Evolutionary conservation across 2,888 invertebrate species (phyloP).

Genomic region (Xestia sexstrigata): DNA sequence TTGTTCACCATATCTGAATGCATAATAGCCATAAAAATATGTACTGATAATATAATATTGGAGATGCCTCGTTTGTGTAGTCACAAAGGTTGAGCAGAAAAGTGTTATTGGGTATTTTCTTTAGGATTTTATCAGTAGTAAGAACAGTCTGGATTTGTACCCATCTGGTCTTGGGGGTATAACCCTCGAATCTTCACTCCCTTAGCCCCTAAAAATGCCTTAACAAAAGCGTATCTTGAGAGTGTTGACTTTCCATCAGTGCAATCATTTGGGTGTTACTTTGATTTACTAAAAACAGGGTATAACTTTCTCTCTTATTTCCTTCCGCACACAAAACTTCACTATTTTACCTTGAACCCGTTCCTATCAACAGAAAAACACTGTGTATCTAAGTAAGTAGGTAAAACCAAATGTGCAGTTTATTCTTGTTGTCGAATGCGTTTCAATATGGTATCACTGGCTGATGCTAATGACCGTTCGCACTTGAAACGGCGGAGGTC

Average conservation of each 20-base stretch:
- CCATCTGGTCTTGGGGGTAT: no score
- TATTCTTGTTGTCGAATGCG: conserved; percentile 54
- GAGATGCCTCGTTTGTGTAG: no score
- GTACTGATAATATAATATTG: not conserved
- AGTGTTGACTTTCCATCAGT: not conserved
- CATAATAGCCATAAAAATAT: not conserved
- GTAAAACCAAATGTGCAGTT: conserved; percentile 40
- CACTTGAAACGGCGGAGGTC: conserved; percentile 86
- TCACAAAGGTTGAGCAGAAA: no score
- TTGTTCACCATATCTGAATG: not conserved
- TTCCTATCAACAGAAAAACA: conserved; percentile 39
- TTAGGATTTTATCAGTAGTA: not conserved
- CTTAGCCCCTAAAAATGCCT: not conserved
- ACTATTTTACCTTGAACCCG: conserved; percentile 50
- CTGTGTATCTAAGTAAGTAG: conserved; percentile 8
- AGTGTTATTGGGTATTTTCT: no score
- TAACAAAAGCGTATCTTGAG: not conserved
- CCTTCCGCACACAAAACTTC: not conserved
- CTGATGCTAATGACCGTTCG: conserved; percentile 81
- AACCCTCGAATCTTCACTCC: not conserved
- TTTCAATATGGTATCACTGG: conserved; percentile 67
- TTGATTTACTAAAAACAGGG: not conserved
- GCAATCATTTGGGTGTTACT: not conserved
- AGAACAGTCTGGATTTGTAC: not conserved
- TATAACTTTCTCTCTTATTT: not conserved